Evolutionary conservation across 2,888 invertebrate genomes (phyloP), one percentile per base, ranked within the genome.

Genomic region (Phaonia tiefii): DNA sequence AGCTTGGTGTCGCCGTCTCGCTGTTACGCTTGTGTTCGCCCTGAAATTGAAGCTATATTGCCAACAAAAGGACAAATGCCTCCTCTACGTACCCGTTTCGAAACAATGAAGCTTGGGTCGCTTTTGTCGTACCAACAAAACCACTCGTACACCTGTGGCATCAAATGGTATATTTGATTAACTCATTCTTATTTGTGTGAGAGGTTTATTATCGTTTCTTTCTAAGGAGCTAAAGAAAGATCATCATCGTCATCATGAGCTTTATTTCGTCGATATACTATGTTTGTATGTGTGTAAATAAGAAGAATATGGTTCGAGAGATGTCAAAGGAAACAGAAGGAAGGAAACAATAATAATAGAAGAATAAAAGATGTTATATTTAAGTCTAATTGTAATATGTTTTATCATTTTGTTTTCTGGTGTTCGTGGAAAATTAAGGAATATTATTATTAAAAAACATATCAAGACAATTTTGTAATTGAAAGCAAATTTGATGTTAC

Each of bases 401-500:
- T 31, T 3, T 5, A 31, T 3, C 25, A 13, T 25, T 11, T 22
- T 63, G 39, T 13, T 63, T 20, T 63, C 13, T 63, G 20, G 37
- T 60, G 11, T 37, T 15, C 11, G 10, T 49, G 63, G 75, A 76
- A 81, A 81, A 74, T 80, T 66, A 73, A 70, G 60, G 60, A 31
- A 69, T 65, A 58, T 11, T 49, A 26, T 71, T 72, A 75, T 70
- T 25, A 72, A 77, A 54, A 80, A n/a, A n/a, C n/a, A n/a, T n/a
- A n/a, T 63, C 56, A 70, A 74, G 56, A 63, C 63, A 63, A 63
- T 63, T 72, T 77, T 75, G 42, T 58, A 66, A 72, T 75, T 56
- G 60, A 81, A 81, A 81, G 67, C 72, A 78, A 72, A 72, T 81
- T 56, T 49, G 67, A 81, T 67, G 78, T 81, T 81, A 81, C 81